Evolutionary conservation across 1,140 invertebrate species (phyloP), one percentile per base, ranked within the genome.

Genomic region (Tyrophagus putrescentiae): DNA sequence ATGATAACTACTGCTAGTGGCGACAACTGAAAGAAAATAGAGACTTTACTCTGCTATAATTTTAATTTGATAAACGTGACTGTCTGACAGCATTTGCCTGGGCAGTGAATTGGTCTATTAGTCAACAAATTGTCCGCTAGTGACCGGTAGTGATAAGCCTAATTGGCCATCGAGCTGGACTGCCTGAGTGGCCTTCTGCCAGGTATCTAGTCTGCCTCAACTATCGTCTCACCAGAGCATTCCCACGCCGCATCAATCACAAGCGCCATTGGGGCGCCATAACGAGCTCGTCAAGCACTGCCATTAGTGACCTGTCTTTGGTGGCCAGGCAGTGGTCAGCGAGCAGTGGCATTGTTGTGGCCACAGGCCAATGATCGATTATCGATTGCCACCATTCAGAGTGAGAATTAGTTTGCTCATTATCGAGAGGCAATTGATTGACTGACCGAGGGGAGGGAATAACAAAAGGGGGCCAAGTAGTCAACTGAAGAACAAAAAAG

Each of bases 41-140:
- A n/a, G n/a, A n/a, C n/a, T n/a, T n/a, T n/a, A n/a, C n/a, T n/a
- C n/a, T n/a, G n/a, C n/a, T n/a, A n/a, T n/a, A n/a, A n/a, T 39
- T 39, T 39, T 13, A 39, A 48, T 48, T 48, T 48, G 45, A 48
- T 48, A 48, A 48, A 48, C 45, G 45, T 48, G 45, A 48, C 45
- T 48, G 45, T 7, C 21, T 29, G 18, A n/a, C n/a, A n/a, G n/a
- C n/a, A n/a, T n/a, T n/a, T n/a, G n/a, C n/a, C n/a, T n/a, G n/a
- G n/a, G 13, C 21, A 39, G 36, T 21, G 13, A 39, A 48, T 48
- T 48, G 45, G 45, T 29, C 45, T 25, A 48, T 48, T 48, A 48
- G 45, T 25, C 45, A 21, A 21, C 45, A 48, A 48, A 48, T 48
- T 48, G 45, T 48, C 45, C 45, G 31, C 21, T 21, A n/a, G n/a